phyloP scores from a whole-genome alignment of 1,140 invertebrate species.

The Drosophila lini region DNA sequence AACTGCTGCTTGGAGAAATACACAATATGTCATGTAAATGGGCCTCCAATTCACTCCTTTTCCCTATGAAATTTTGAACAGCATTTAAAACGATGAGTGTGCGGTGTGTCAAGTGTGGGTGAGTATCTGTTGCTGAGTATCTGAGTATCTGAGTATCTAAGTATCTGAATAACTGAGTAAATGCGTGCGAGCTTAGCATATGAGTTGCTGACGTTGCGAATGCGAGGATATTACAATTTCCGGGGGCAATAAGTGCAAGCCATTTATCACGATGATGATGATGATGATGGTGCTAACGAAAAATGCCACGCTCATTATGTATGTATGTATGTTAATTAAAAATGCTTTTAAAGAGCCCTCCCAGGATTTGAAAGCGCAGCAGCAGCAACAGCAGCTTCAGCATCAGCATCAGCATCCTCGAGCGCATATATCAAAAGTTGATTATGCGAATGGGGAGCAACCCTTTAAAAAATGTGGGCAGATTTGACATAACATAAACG shows the following conservation, averaged over 20 bases:
- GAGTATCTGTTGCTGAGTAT: slow-evolving; percentile 4
- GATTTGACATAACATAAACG: slow-evolving; percentile 79
- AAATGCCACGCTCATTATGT: slow-evolving; percentile 69
- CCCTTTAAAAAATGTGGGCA: slow-evolving; percentile 71
- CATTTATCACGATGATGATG: slow-evolving; percentile 50
- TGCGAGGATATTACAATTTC: slow-evolving; percentile 19
- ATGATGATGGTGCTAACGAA: slow-evolving; percentile 53
- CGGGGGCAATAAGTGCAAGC: slow-evolving; percentile 57
- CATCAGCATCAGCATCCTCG: slow-evolving; percentile 48
- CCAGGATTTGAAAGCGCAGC: slow-evolving; percentile 72
- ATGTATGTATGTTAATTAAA: slow-evolving; percentile 82
- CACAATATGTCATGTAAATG: slow-evolving; percentile 42
- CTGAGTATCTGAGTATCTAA: neutral
- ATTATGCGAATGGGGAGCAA: slow-evolving; percentile 64
- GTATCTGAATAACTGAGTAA: slow-evolving; percentile 1
- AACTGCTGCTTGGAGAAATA: slow-evolving; percentile 32
- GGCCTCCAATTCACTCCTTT: slow-evolving; percentile 18
- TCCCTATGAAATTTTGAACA: slow-evolving; percentile 47
- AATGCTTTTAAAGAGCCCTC: slow-evolving; percentile 78
- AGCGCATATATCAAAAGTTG: slow-evolving; percentile 77
- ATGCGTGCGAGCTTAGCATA: slow-evolving; percentile 4
- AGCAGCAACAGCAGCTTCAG: slow-evolving; percentile 21
- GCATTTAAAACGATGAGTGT: slow-evolving; percentile 37
- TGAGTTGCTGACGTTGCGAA: slow-evolving; percentile 18
- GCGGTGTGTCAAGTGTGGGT: slow-evolving; percentile 7